These are phyloP conservation scores for Halocynthia roretzi DNA, from an alignment of 23 tunicate genomes.

Conservation along the genomic window DNA sequence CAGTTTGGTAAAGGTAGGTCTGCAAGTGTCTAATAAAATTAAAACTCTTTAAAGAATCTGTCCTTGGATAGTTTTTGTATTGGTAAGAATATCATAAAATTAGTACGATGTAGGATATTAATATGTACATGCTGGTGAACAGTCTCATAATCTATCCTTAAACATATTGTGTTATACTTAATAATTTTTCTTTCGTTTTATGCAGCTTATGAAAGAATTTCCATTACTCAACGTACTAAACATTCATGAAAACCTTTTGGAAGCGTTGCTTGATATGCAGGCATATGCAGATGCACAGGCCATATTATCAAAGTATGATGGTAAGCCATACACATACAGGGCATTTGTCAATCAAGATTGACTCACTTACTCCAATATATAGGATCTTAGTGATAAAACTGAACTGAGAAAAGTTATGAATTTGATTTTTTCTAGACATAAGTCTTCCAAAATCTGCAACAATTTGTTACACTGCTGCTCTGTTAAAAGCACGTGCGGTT, in stretches of 20 bases:
- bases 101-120: too few relatives aligned
- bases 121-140: too few relatives aligned
- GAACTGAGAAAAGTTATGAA: not conserved
- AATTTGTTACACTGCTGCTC: conserved; percentile 96
- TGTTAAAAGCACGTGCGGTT: conserved; percentile 69
- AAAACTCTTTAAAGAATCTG: too few relatives aligned
- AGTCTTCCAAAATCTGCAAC: conserved; percentile 95
- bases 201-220: conserved; percentile 82
- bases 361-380: too few relatives aligned
- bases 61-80: too few relatives aligned
- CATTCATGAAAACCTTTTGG: conserved; percentile 89
- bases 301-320: conserved; percentile 59
- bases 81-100: too few relatives aligned
- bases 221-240: conserved; percentile 66
- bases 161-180: not conserved
- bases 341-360: too few relatives aligned
- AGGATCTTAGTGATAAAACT: not conserved
- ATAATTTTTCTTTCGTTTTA: not conserved
- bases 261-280: conserved; percentile 71
- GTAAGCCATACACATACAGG: conserved; percentile 4
- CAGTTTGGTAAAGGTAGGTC: too few relatives aligned
- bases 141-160: too few relatives aligned
- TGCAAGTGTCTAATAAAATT: too few relatives aligned
- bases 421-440: conserved; percentile 44
- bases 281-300: conserved; percentile 95